Conservation (phyloP, 2,113 vertebrate species). For the Phylloscopus trochilus region DNA sequence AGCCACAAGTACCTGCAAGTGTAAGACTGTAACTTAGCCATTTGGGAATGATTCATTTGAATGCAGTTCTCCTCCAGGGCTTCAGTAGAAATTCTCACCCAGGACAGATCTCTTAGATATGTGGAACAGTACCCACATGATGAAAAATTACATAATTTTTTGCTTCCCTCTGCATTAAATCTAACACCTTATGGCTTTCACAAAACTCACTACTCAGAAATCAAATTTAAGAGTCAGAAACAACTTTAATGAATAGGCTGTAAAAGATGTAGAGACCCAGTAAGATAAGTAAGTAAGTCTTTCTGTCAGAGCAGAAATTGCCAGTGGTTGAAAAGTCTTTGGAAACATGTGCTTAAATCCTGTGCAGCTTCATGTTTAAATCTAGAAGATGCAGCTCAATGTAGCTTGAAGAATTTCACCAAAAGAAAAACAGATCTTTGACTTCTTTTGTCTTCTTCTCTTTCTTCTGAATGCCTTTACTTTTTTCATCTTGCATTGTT, state of each 20-base stretch:
- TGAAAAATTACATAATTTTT: not conserved
- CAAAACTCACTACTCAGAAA: not conserved
- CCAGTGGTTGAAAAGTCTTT: not conserved
- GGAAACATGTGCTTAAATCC: slow-evolving; percentile 14
- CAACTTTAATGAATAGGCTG: not conserved
- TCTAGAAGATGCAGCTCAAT: not conserved
- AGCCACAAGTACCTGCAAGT: not conserved
- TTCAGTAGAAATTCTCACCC: not conserved
- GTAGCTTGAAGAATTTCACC: not conserved
- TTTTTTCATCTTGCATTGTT: not conserved
- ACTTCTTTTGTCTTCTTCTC: not conserved
- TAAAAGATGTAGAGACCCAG: not conserved
- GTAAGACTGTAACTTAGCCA: not conserved
- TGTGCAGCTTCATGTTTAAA: not conserved
- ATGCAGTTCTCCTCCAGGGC: not conserved
- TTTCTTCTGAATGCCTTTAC: not conserved
- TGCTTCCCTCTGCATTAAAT: not conserved
- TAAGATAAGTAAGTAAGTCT: not conserved
- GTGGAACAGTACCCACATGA: not conserved
- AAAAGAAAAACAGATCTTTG: slow-evolving; percentile 14
- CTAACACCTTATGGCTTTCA: not conserved
- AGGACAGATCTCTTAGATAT: not conserved
- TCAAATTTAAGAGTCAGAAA: not conserved
- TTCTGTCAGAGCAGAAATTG: not conserved
- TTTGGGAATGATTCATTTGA: not conserved